Evolutionary conservation across 2,113 vertebrate species (phyloP).

Genomic region (Phaetusa simplex): DNA sequence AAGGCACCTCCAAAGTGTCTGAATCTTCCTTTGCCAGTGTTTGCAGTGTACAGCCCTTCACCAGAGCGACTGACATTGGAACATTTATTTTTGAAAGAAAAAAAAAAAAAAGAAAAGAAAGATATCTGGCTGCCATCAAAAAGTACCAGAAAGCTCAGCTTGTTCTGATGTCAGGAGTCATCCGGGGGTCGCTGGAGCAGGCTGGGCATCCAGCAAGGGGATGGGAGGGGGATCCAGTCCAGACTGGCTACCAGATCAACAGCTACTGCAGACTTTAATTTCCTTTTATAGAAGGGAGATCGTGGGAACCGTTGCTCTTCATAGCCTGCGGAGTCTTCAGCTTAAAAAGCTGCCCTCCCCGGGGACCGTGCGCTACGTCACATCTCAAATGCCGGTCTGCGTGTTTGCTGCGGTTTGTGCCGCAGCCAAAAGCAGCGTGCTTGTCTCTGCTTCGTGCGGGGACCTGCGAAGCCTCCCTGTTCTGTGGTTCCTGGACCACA

Average conservation of each 20-base stretch:
- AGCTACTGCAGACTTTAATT: constrained; percentile 28
- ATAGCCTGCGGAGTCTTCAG: not conserved
- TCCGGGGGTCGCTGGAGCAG: not conserved
- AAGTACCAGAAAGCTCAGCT: not conserved
- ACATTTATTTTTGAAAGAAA: not conserved
- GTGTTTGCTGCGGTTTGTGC: not conserved
- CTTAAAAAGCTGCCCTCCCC: not conserved
- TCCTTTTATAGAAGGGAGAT: constrained; percentile 47
- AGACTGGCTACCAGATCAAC: not conserved
- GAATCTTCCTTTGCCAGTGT: not conserved
- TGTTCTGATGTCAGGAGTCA: not conserved
- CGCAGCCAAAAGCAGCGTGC: not conserved
- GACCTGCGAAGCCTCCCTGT: not conserved
- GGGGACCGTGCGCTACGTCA: not conserved
- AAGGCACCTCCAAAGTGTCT: not conserved
- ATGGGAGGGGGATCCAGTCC: not conserved
- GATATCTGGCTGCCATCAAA: not conserved
- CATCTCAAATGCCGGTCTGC: not conserved
- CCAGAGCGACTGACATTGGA: rapidly evolving
- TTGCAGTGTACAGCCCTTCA: not conserved
- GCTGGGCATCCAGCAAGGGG: not conserved
- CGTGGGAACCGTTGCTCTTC: constrained; percentile 8
- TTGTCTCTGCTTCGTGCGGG: not conserved
- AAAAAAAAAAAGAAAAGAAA: not conserved
- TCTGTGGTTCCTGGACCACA: not conserved